Percentiles rank a stretch among this genome's conserved stretches.
phyloP scores from a whole-genome alignment of 2,113 vertebrate species.

The Nothoprocta pentlandii region DNA sequence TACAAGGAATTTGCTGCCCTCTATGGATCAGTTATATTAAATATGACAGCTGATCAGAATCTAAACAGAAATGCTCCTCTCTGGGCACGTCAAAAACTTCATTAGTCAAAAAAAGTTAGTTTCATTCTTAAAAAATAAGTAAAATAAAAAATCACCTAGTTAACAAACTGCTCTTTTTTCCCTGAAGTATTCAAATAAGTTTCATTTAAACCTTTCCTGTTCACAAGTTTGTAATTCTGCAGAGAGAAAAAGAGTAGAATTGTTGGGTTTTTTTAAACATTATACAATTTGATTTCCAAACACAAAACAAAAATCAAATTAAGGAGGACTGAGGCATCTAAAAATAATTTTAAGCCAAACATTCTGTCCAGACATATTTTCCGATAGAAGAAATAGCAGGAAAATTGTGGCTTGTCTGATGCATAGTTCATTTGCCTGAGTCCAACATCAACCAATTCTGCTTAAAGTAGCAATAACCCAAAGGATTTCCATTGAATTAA shows the following conservation, averaged over 20 bases:
- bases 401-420: background rate
- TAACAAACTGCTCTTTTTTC: slow-evolving; percentile 45
- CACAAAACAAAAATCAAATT: background rate
- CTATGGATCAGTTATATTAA: background rate
- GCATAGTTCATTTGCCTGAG: background rate
- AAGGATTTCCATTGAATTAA: background rate
- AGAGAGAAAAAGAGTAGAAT: slow-evolving; percentile 2
- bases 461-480: background rate
- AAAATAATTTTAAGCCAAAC: background rate
- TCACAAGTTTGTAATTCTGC: slow-evolving; percentile 10
- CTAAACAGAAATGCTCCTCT: background rate
- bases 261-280: background rate
- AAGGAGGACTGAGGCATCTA: background rate
- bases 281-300: background rate
- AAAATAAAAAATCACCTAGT: background rate
- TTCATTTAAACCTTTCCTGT: slow-evolving; percentile 42
- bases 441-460: background rate
- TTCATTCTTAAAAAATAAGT: background rate
- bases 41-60: background rate
- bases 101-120: slow-evolving; percentile 23
- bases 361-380: background rate
- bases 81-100: background rate
- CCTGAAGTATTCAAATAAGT: slow-evolving; percentile 7
- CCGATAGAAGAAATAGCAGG: background rate
- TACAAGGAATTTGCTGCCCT: slow-evolving; percentile 64